These are phyloP conservation scores for Psittacula derbiana DNA, from an alignment of 2,797 vertebrate species.

Conservation along the genomic window DNA sequence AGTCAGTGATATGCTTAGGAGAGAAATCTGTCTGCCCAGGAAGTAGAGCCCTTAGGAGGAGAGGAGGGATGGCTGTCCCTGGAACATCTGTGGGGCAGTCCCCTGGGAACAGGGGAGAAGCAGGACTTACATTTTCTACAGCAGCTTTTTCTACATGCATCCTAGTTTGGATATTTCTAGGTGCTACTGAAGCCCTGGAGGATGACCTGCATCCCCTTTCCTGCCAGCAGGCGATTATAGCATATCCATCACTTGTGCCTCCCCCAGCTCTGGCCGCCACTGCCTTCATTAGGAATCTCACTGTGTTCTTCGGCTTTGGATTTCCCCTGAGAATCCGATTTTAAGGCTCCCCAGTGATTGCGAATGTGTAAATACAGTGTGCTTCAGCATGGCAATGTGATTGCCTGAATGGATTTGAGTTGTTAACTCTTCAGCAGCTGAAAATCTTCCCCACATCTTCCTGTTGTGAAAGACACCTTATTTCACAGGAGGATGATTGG, in stretches of 20 bases:
- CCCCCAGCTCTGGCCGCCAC: background rate
- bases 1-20: slow-evolving; percentile 3
- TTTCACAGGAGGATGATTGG: background rate
- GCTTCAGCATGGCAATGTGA: slow-evolving; percentile 11
- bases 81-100: background rate
- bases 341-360: slow-evolving; percentile 29
- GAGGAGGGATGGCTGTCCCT: background rate
- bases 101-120: background rate
- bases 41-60: background rate
- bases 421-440: slow-evolving; percentile 29
- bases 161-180: background rate
- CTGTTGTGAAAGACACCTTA: background rate
- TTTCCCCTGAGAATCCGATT: slow-evolving; percentile 53
- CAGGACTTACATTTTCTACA: background rate
- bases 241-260: background rate
- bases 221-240: background rate
- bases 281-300: slow-evolving; percentile 30
- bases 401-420: background rate
- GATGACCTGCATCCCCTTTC: background rate
- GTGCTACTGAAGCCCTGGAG: background rate
- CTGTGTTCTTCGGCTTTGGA: slow-evolving; percentile 39
- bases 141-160: background rate
- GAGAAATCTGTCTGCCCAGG: background rate
- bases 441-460: background rate
- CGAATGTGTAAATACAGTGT: slow-evolving; percentile 55